phyloP scores from a whole-genome alignment of 2,797 vertebrate genomes.

The Odontamblyopus rebecca region DNA sequence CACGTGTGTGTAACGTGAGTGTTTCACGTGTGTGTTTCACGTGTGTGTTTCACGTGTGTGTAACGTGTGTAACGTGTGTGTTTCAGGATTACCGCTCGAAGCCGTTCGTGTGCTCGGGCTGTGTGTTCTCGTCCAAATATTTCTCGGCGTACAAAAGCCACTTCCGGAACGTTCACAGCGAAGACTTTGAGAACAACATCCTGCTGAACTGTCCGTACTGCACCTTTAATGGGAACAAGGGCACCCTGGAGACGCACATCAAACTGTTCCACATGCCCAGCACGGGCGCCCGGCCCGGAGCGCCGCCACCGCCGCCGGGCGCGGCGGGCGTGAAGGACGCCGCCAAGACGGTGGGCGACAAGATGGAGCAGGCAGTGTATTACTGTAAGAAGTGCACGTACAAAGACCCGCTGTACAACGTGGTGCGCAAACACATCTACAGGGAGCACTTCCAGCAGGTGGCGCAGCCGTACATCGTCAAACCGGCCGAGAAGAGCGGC shows the following conservation, averaged over 20 bases:
- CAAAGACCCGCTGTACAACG: conserved; percentile 97
- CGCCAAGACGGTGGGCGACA: conserved; percentile 87
- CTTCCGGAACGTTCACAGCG: conserved; percentile 98
- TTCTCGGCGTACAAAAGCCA: conserved; percentile 99
- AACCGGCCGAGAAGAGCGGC: conserved; percentile 85
- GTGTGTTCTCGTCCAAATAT: conserved; percentile 98
- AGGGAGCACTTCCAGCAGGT: conserved; percentile 99
- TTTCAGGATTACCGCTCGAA: conserved; percentile 96
- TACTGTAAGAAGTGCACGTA: conserved; percentile 99
- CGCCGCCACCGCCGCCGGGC: conserved; percentile 67
- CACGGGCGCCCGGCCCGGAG: conserved; percentile 78
- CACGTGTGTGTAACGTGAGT: too few species aligned
- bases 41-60: too few species aligned
- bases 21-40: too few species aligned
- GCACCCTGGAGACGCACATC: conserved; percentile 98
- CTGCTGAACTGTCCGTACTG: conserved; percentile 99
- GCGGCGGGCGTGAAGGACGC: conserved; percentile 83
- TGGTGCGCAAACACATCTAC: conserved; percentile 99
- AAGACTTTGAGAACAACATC: conserved; percentile 99
- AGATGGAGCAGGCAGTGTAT: conserved; percentile 98
- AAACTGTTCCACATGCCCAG: conserved; percentile 98
- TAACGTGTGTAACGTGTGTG: conserved; percentile 22
- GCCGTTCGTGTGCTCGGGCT: conserved; percentile 98
- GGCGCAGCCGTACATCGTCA: conserved; percentile 93
- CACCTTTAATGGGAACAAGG: conserved; percentile 99